Conservation (phyloP, 2,888 invertebrate genomes). For the Acanthosepion pharaonis region DNA sequence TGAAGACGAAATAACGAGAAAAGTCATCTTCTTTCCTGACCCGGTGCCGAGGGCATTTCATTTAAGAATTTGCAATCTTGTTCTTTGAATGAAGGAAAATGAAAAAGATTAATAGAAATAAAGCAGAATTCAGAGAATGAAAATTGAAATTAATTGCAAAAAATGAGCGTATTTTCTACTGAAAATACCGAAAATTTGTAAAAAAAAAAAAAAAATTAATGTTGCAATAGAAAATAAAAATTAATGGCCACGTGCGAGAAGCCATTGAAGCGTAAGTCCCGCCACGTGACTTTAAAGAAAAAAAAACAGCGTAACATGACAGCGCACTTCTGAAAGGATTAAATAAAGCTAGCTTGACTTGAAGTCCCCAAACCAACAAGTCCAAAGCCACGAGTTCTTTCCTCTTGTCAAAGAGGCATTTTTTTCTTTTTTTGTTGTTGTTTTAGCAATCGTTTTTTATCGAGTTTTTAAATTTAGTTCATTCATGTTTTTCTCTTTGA, state of each 20-base stretch:
- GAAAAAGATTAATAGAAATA: neutral
- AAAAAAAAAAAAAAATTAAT: neutral
- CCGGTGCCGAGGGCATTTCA: no score
- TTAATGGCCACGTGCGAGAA: neutral
- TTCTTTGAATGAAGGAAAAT: neutral
- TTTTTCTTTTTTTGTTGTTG: neutral
- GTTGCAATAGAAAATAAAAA: neutral
- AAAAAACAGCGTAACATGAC: neutral
- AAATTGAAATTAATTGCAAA: neutral
- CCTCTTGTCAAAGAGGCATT: neutral
- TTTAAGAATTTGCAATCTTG: neutral
- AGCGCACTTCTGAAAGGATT: slow-evolving; percentile 33
- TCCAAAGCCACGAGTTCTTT: neutral
- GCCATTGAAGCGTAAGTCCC: neutral
- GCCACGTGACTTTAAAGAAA: neutral
- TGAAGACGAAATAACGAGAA: no score
- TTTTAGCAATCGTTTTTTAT: no score
- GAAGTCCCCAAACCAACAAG: slow-evolving; percentile 12
- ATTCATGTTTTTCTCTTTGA: neutral
- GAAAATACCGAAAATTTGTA: no score
- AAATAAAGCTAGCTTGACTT: neutral
- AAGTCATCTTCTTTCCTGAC: no score
- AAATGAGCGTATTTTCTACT: no score
- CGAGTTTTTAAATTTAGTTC: neutral
- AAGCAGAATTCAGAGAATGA: neutral